phyloP scores from a whole-genome alignment of 2,888 invertebrate genomes.

The Mesochorus sp. region DNA sequence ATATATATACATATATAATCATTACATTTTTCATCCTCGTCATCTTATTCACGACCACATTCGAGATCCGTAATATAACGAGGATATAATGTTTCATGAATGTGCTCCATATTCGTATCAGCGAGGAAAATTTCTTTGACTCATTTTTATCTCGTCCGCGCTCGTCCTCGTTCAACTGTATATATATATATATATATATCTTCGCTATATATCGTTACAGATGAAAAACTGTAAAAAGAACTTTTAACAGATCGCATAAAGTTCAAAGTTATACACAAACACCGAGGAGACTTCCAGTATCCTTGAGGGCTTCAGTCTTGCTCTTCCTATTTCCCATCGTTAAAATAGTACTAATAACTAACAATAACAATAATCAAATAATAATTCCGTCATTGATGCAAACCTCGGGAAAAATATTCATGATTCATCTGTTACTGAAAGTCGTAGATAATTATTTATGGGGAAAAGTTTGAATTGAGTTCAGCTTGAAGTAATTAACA shows the following conservation, averaged over 20 bases:
- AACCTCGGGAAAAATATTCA: too few species aligned
- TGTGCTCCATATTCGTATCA: constrained; percentile 7
- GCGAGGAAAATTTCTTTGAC: not conserved
- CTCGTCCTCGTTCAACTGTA: not conserved
- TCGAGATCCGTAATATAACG: not conserved
- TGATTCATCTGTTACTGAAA: too few species aligned
- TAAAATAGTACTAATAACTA: too few species aligned
- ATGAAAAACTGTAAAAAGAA: constrained; percentile 51
- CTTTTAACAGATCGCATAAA: constrained; percentile 66
- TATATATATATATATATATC: not conserved
- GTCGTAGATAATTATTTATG: too few species aligned
- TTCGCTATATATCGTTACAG: not conserved
- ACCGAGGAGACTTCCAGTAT: not conserved
- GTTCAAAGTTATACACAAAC: constrained; percentile 23
- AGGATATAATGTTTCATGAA: constrained; percentile 17
- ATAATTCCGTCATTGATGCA: not conserved
- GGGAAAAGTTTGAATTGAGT: too few species aligned
- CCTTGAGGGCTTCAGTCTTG: not conserved
- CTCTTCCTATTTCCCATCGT: not conserved
- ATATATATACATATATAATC: too few species aligned
- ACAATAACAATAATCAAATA: too few species aligned
- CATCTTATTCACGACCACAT: too few species aligned
- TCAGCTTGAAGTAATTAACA: too few species aligned
- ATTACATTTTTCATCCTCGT: too few species aligned
- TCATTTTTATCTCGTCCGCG: not conserved